Base-by-base conservation (phyloP, 2,113 vertebrate species). In the Haemorhous mexicanus region DNA sequence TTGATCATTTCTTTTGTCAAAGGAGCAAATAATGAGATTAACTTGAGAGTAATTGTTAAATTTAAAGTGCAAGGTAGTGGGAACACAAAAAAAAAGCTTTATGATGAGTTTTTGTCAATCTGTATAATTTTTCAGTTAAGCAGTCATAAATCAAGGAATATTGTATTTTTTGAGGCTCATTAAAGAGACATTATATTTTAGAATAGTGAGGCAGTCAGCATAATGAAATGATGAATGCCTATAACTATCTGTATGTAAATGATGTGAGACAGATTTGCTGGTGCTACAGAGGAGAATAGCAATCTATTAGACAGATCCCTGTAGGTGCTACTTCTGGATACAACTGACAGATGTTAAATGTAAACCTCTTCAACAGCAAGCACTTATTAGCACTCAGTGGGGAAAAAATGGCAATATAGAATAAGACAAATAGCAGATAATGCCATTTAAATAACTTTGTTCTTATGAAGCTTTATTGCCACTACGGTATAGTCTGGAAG, bases 121-220 rank as follows among this genome's bases (percentile, higher is more conserved):
- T 98, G 98, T 98, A 98, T 98, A 98, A 98, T 98, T 98, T 98
- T 98, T 98, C 98, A 98, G 97, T 98, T 98, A 98, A 97, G 97
- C 97, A 96, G 96, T 94, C 94, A 98, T 98, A 98, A 98, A 98
- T 98, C 98, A 98, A 98, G 96, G 97, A 98, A 98, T 98, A 98
- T 96, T 98, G 97, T 98, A 98, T 98, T 98, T 97, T 98, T 97
- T 97, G 97, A 98, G 97, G 97, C 98, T 98, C 97, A 98, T 98
- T 98, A 98, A 98, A 98, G 97, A 98, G 97, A 96, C 97, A 98
- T 98, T 98, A 98, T 96, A 96, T 90, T 97, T 97, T 96, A 97
- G 97, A 98, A 97, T 96, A 96, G 96, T 97, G 96, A 97, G 97
- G 95, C 96, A 97, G 84, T 98, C 97, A 98, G 97, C 96, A 96